Evolutionary conservation across 2,113 vertebrate species (phyloP).

Genomic region (Dipodomys ordii): DNA sequence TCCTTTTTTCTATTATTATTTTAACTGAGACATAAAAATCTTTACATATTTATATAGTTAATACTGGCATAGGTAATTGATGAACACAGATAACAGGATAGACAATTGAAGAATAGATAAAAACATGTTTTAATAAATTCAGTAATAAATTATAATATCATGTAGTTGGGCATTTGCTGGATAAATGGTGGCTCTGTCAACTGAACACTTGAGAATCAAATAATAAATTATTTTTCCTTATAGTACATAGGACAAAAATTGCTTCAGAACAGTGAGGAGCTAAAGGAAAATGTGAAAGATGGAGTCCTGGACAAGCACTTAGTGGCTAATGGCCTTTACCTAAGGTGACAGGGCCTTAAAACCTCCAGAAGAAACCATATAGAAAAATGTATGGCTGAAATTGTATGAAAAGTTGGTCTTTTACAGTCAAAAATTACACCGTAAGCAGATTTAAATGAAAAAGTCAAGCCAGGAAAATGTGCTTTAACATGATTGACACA

Average conservation of each 20-base stretch:
- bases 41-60: neutral
- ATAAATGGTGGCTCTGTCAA: neutral
- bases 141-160: neutral
- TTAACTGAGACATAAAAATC: no score
- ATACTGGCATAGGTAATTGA: neutral
- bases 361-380: neutral
- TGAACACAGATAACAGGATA: neutral
- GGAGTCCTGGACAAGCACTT: neutral
- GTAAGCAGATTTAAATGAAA: neutral
- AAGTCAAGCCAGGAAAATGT: neutral
- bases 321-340: neutral
- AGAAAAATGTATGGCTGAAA: neutral
- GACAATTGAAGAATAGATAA: neutral
- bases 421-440: neutral
- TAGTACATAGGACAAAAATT: neutral
- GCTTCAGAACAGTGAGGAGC: neutral
- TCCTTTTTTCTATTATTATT: neutral
- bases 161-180: neutral
- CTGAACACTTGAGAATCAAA: constrained; percentile 4
- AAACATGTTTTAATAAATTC: neutral
- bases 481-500: neutral
- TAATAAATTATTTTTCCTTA: neutral
- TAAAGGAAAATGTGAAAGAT: neutral
- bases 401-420: neutral
- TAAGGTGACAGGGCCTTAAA: neutral